Evolutionary conservation across 2,113 vertebrate species (phyloP).

Genomic region (Nettapus auritus): DNA sequence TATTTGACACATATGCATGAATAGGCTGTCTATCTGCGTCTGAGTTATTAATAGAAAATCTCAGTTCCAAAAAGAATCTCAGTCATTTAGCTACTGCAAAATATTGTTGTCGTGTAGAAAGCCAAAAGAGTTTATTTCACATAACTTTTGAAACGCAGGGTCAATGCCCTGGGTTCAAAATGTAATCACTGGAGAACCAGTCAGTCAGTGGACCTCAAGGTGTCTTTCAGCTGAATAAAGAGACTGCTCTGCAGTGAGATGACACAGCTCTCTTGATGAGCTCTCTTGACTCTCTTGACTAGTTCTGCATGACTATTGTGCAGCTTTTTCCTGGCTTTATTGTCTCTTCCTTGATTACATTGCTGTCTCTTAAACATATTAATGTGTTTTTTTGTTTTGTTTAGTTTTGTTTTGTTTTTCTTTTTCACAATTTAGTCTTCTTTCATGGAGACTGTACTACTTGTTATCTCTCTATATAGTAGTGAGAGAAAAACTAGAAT

Average conservation of each 20-base stretch:
- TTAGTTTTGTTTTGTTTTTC: no score
- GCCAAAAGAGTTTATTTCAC: neutral
- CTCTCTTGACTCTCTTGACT: neutral
- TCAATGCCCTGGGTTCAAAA: fast-evolving
- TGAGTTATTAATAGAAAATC: neutral
- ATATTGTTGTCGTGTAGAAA: neutral
- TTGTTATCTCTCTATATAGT: neutral
- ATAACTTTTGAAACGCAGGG: neutral
- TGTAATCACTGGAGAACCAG: fast-evolving
- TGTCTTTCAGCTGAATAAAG: neutral
- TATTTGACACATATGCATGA: neutral
- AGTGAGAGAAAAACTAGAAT: neutral
- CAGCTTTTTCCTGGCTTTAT: neutral
- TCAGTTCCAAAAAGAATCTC: neutral
- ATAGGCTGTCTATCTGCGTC: neutral
- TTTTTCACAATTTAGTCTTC: neutral
- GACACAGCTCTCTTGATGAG: neutral
- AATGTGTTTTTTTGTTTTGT: neutral
- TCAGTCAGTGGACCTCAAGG: neutral
- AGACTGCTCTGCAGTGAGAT: neutral
- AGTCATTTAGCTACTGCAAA: neutral
- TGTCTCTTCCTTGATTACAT: neutral
- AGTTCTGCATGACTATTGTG: neutral
- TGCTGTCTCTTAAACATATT: neutral
- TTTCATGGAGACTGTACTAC: neutral